Evolutionary conservation across 1,140 invertebrate genomes (phyloP).

Genomic region (Trachymyrmex cornetzi): DNA sequence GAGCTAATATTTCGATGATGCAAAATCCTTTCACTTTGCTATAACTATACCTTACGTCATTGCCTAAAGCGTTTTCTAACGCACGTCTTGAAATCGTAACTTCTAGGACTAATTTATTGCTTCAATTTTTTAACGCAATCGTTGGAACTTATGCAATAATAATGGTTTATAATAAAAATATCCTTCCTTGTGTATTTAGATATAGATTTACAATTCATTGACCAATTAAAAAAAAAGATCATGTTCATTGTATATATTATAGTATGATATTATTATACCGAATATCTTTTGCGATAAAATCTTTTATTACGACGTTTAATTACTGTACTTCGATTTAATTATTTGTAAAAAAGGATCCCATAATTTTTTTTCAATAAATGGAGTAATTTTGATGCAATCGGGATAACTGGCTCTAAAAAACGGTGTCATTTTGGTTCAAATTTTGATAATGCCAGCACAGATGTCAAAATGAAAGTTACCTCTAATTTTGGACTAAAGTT

Average conservation of each 20-base stretch:
- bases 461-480: no score
- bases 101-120: constrained; percentile 10
- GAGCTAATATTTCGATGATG: constrained; percentile 5
- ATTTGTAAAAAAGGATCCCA: not conserved
- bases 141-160: not conserved
- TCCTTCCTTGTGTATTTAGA: not conserved
- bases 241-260: not conserved
- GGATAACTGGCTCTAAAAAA: no score
- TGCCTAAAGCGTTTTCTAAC: not conserved
- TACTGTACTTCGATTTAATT: not conserved
- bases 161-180: constrained; percentile 12
- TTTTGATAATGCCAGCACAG: no score
- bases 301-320: not conserved
- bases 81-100: not conserved
- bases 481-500: no score
- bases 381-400: no score
- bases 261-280: not conserved
- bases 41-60: constrained; percentile 19
- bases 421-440: no score
- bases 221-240: not conserved
- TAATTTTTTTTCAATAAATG: not conserved
- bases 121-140: not conserved
- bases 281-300: not conserved
- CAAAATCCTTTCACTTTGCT: constrained; percentile 43
- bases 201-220: not conserved